Conservation (phyloP, 2,888 invertebrate species). For the Gryllus longicercus region DNA sequence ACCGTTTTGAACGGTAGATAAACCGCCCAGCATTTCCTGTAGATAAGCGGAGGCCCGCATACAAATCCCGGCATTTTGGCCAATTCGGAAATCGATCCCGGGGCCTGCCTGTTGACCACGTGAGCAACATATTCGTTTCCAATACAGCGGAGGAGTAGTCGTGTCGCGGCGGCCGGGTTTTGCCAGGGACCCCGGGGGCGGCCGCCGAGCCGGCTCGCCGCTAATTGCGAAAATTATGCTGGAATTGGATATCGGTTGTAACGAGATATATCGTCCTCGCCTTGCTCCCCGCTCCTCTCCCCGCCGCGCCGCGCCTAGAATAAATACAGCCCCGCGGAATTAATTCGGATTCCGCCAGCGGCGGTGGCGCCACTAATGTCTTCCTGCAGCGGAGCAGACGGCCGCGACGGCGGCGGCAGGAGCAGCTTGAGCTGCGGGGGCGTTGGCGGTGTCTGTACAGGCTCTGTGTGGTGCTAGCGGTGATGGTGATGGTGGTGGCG, state of each 20-base stretch:
- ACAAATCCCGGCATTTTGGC: too few species aligned
- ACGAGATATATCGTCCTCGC: neutral
- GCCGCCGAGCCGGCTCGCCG: neutral
- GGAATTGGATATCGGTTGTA: neutral
- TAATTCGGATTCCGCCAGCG: neutral
- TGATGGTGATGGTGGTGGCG: too few species aligned
- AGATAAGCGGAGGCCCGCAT: too few species aligned
- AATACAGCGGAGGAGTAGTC: too few species aligned
- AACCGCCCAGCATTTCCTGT: too few species aligned
- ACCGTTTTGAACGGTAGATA: too few species aligned
- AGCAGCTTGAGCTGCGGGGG: neutral
- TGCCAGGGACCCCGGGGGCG: too few species aligned
- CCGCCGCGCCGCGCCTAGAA: neutral
- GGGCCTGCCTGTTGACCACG: too few species aligned
- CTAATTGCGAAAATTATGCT: constrained; percentile 17
- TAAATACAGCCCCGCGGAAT: constrained; percentile 5
- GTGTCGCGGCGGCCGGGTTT: too few species aligned
- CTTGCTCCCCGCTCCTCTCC: too few species aligned
- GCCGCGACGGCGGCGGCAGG: neutral
- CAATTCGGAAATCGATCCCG: too few species aligned
- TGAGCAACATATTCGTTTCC: too few species aligned
- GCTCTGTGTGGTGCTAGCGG: neutral
- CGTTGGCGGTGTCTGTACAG: neutral
- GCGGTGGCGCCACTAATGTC: neutral
- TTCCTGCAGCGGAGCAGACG: neutral